Base-by-base conservation (phyloP, 2,888 invertebrate species). In the Sphaeridia pumilis region DNA sequence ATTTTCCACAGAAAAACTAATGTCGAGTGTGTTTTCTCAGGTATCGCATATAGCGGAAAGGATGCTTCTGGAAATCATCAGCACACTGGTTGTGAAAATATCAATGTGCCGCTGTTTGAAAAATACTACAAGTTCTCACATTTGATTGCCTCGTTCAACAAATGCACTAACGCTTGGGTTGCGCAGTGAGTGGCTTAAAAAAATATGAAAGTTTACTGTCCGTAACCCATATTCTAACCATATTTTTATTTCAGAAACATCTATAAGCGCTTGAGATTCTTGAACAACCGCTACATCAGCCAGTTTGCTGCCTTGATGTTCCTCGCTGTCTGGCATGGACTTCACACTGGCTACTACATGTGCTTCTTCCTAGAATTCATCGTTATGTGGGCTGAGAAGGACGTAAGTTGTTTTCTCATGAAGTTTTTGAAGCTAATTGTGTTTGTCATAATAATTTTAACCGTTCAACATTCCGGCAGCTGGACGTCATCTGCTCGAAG, bases 271-370 rank as follows among this genome's bases (percentile, higher is more conserved):
- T 75, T 97, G 38, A 87, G 84, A 68, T 95, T 93, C 70, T 74
- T 97, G 45, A 87, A 87, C 44, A 89, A 84, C 71, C 79, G 84
- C 21, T 76, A 74, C 45, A 58, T 77, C 61, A 94, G 94, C 58
- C 95, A 97, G 70, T 74, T 80, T 1, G 75, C 79, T 1, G 87
- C 94, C 0, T 73, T 98, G 36, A 52, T 80, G 1, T 97, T 94
- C 72, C 77, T 98, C 35, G 92, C 97, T 0, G 67, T 93, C 0
- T 97, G 97, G 97, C 97, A 97, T 71, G 97, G 97, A 12, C 81
- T 89, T 49, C 86, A 90, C 68, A 81, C 86, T 10, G 95, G 97
- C 1, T 98, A 98, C 68, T 97, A 93, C 69, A 75, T 87, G 67
- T 84, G 87, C 43, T 97, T 97, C 75, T 77, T 87, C 53, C 81